Evolutionary conservation across 2,797 vertebrate species (phyloP), one percentile per base, ranked within the genome.

Genomic region (Odontamblyopus rebecca): DNA sequence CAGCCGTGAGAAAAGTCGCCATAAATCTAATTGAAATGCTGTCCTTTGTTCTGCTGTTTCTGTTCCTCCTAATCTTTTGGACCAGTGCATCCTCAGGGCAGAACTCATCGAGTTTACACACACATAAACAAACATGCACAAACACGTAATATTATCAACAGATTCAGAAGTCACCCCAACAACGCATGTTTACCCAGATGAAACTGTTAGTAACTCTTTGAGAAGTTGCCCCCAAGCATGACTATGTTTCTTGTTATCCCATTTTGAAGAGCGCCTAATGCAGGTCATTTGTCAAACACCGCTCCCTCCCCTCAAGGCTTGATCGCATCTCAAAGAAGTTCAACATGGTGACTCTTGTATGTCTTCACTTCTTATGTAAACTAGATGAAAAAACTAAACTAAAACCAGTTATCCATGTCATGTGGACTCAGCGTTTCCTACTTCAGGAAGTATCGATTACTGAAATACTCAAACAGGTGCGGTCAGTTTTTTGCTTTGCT

Each of bases 61-160:
- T 61, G 30, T 35, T 61, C 4, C 60, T 0, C 5, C 13, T 8
- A 35, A 61, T 61, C 6, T 32, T 19, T 30, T 67, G 4, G 67
- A 67, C 61, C 69, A 79, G 38, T 50, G 68, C 69, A 80, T 82
- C 82, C 57, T 73, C 16, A 19, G 35, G 32, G 27, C 75, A 79
- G 73, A 67, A 80, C 61, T 18, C 1, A n/a, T 30, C 5, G 44
- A 48, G 56, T 32, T 8, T 19, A 3, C 38, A 6, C 57, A 9
- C 35, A 59, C 59, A 27, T 19, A 16, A 48, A 70, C 27, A 70
- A 48, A 51, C 69, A 54, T 9, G 59, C 30, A 51, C 13, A 71
- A 61, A 71, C 19, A 54, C 48, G 61, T 41, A 70, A 0, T 54
- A 1, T 27, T 12, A 26, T 68, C 29, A 73, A 64, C 18, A 15